These are phyloP conservation scores for Folsomia manolachei DNA, from an alignment of 2,888 invertebrate species.

Conservation along the genomic window DNA sequence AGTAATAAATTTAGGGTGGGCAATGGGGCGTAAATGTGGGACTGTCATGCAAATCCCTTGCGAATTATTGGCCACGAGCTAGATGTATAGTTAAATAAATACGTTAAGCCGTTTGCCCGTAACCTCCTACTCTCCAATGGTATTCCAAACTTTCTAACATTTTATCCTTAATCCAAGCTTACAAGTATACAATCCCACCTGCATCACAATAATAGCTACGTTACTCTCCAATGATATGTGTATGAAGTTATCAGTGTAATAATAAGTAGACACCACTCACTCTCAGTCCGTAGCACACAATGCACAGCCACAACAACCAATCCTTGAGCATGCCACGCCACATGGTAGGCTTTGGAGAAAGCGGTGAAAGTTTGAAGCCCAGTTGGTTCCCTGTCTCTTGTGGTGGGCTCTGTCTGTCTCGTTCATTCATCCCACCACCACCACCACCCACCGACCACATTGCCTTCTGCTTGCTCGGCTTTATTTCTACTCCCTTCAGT, in stretches of 20 bases:
- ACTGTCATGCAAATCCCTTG: conserved; percentile 13
- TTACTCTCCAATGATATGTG: too few species aligned
- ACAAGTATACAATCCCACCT: too few species aligned
- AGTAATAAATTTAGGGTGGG: background rate
- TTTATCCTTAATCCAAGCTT: too few species aligned
- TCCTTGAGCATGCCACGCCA: conserved; percentile 12
- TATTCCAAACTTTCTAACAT: too few species aligned
- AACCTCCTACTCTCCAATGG: too few species aligned
- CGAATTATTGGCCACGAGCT: background rate
- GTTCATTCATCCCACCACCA: background rate
- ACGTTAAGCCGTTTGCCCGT: too few species aligned
- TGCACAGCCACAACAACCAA: background rate
- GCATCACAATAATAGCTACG: too few species aligned
- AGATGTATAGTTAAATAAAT: too few species aligned
- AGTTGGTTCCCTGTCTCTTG: conserved; percentile 9
- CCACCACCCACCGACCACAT: too few species aligned
- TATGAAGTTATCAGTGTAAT: too few species aligned
- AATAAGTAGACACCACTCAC: background rate
- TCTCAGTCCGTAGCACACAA: background rate
- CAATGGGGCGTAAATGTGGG: conserved; percentile 11
- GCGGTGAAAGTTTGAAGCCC: conserved; percentile 6
- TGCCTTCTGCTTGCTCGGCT: conserved; percentile 4
- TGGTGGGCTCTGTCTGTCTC: conserved; percentile 17
- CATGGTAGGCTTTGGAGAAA: conserved; percentile 8
- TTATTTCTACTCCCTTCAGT: background rate